Evolutionary conservation across 2,888 invertebrate species (phyloP), one percentile per base, ranked within the genome.

Genomic region (Rotaria macrura): DNA sequence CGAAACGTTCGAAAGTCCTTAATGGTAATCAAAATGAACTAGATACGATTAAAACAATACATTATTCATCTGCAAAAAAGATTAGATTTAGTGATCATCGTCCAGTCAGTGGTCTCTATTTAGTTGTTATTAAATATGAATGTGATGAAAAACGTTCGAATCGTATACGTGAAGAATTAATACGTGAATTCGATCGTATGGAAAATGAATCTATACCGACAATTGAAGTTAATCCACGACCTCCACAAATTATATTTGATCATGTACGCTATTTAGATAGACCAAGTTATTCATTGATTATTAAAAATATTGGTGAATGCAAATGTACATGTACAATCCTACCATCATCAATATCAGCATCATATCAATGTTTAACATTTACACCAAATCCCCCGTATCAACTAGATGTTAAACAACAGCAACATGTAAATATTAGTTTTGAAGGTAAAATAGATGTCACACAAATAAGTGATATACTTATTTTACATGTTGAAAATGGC

Each of bases 111-210:
- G 84, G 74, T 40, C 43, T 96, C 79, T 97, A 95, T 88, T 89
- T 90, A 85, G 94, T 94, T 14, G 93, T 93, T 38, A 92, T 97
- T 55, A 93, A 95, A 86, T 79, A 79, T 43, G 96, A 96, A 87
- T 94, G 95, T 88, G 96, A 96, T 90, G 94, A 95, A 96, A 96
- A 92, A 93, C 95, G 93, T 52, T 86, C 74, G 29, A 74, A 47
- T 43, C 74, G 40, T n/a, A 55, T 86, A 9, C 79, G 74, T 29
- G 84, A 86, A 34, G 49, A 86, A 54, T 29, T 86, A 38, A 54
- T 84, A 12, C 84, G 84, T 52, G 84, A 84, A 49, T 79, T n/a
- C 9, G 86, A 86, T 74, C 52, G 74, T 38, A 20, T 29, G 7
- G 52, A 84, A 43, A 86, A 86, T 83, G 86, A 86, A 23, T n/a